Evolutionary conservation across 2,888 invertebrate genomes (phyloP).

Genomic region (Cistogaster globosa): DNA sequence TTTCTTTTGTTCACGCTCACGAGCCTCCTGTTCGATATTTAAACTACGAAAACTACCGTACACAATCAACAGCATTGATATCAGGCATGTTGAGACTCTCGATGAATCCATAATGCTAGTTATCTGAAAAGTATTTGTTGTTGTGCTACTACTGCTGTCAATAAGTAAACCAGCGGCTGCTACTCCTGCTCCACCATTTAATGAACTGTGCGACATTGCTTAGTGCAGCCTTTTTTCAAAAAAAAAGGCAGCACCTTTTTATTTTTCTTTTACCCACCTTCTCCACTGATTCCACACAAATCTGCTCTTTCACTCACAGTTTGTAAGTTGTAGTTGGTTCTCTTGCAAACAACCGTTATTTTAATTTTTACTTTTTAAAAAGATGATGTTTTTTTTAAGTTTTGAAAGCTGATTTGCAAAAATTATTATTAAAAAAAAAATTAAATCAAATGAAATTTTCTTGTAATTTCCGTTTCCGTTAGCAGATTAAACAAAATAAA

Average conservation of each 20-base stretch:
- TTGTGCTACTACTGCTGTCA: conserved; percentile 74
- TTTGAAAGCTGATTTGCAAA: conserved; percentile 33
- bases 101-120: conserved; percentile 97
- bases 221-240: conserved; percentile 61
- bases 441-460: conserved; percentile 46
- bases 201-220: conserved; percentile 80
- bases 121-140: conserved; percentile 74
- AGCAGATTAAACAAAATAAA: conserved; percentile 24
- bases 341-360: neutral
- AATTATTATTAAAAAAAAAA: conserved; percentile 9
- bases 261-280: neutral
- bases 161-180: conserved; percentile 74
- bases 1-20: conserved; percentile 90
- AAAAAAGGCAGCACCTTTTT: conserved; percentile 59
- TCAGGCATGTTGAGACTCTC: conserved; percentile 97
- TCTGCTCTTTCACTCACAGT: neutral
- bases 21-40: conserved; percentile 97
- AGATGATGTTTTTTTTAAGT: neutral
- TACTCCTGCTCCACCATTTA: conserved; percentile 76
- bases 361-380: neutral
- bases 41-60: conserved; percentile 98
- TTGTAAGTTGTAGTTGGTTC: neutral
- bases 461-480: conserved; percentile 63
- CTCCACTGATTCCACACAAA: neutral
- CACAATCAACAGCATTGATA: conserved; percentile 98